A percentile compares a stretch with the other conserved stretches of the same genome.
Evolutionary conservation across 2,113 vertebrate genomes (phyloP).

Genomic region (Dromas ardeola): DNA sequence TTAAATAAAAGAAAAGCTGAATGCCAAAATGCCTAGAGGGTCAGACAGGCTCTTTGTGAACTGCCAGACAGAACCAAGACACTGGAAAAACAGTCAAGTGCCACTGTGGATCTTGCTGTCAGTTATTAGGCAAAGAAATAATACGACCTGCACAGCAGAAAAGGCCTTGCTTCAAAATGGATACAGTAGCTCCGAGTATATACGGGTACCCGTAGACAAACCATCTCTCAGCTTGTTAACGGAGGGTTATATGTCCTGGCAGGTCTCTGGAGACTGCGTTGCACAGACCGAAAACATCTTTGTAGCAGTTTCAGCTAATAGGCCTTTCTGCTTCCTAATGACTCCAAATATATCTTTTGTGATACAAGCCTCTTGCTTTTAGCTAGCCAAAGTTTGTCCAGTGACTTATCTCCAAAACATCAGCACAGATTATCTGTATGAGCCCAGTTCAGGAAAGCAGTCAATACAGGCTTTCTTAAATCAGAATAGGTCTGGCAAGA

Average conservation of each 20-base stretch:
- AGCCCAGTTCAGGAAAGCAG: not conserved
- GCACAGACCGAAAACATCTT: not conserved
- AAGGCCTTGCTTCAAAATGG: not conserved
- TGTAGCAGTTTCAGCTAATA: constrained; percentile 22
- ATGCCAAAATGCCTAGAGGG: not conserved
- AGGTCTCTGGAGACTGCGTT: not conserved
- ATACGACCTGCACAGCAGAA: not conserved
- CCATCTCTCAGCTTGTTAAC: constrained; percentile 17
- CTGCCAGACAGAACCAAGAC: constrained; percentile 2
- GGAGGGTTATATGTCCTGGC: not conserved
- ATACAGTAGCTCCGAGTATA: not conserved
- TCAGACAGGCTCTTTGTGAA: not conserved
- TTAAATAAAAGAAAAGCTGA: constrained; percentile 26
- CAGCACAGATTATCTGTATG: not conserved
- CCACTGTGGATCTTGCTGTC: not conserved
- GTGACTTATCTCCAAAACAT: not conserved
- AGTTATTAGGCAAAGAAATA: constrained; percentile 26
- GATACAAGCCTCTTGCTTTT: not conserved
- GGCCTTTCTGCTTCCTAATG: constrained; percentile 42
- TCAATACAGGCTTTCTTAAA: not conserved
- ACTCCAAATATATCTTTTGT: constrained; percentile 13
- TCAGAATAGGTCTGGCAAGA: not conserved
- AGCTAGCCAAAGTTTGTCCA: accelerated
- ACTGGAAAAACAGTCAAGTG: not conserved
- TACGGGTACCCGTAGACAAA: not conserved